Base-by-base conservation (phyloP, 2,888 invertebrate genomes). In the Volucella zonaria region DNA sequence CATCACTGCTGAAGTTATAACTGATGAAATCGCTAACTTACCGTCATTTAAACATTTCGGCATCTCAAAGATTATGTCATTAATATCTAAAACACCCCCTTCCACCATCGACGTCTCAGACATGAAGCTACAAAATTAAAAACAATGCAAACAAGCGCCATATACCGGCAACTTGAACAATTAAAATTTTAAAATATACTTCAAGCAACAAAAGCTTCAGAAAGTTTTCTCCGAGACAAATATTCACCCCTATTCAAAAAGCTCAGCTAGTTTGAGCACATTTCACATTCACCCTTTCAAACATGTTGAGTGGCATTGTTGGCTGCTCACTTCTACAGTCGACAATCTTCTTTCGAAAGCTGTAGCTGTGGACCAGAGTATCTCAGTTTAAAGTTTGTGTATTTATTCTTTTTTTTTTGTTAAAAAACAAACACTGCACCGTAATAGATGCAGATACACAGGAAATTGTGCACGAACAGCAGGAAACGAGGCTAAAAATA, bases 301-400 rank as follows among this genome's bases (percentile, higher is more conserved):
- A 83, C 74, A 61, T 79, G 83, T 76, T 51, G 70, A 67, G 54
- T 73, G 59, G n/a, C 12, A 31, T 23, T 58, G 47, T 51, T 75
- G 43, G 23, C 38, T 18, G 40, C 67, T 31, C 31, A 43, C 40
- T 59, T 49, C 67, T 11, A 61, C 45, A 23, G 31, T 31, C 42
- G 58, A 49, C 66, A 23, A 11, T 31, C 54, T 10, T 45, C 52
- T 54, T 12, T 10, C 61, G 61, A 62, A 58, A 51, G 49, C 47
- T 56, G 56, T 14, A 23, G 14, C 4, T 31, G 4, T 31, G 31
- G 31, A 31, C 31, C 31, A 31, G 6, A 31, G 31, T 31, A 31
- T 31, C 31, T 31, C 31, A 6, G 4, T 31, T 31, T 31, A 31
- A 31, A 31, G 31, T 31, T 31, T 31, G 31, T 31, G 31, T 31